A percentile compares a stretch with the other conserved stretches of the same genome.
Evolutionary conservation across 2,113 vertebrate genomes (phyloP).

Genomic region (Tenrec ecaudatus): DNA sequence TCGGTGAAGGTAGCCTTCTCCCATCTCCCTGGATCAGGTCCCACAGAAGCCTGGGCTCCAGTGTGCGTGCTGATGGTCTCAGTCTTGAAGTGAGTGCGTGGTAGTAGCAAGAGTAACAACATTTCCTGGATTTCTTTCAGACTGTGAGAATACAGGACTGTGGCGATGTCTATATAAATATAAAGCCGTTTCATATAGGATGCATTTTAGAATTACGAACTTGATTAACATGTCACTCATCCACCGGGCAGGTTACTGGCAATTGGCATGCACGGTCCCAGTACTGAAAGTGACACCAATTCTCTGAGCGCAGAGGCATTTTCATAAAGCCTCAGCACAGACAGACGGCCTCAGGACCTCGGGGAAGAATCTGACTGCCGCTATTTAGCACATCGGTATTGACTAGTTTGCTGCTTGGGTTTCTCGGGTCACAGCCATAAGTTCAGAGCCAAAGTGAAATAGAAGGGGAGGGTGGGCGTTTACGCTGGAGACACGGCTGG

Average conservation of each 20-base stretch:
- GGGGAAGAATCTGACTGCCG: conserved; percentile 34
- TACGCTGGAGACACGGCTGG: background rate
- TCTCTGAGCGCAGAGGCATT: background rate
- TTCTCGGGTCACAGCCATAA: conserved; percentile 24
- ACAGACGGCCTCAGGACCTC: background rate
- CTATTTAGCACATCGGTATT: conserved; percentile 66
- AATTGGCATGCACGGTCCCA: conserved; percentile 27
- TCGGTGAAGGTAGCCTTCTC: background rate
- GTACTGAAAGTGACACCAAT: conserved; percentile 13
- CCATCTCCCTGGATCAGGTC: background rate
- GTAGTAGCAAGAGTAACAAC: background rate
- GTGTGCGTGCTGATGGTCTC: background rate
- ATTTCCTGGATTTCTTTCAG: conserved; percentile 10
- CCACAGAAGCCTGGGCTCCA: background rate
- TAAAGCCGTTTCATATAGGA: background rate
- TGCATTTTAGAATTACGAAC: conserved; percentile 3
- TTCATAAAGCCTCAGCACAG: background rate
- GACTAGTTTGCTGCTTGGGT: background rate
- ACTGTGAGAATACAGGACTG: background rate
- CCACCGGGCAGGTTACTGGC: conserved; percentile 12
- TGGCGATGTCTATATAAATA: background rate
- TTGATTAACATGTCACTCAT: background rate
- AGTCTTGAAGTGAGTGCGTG: background rate
- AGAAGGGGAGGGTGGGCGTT: background rate
- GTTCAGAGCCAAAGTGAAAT: conserved; percentile 11